Conservation (phyloP, 2,888 invertebrate genomes). For the Didymodactylos carnosus region DNA sequence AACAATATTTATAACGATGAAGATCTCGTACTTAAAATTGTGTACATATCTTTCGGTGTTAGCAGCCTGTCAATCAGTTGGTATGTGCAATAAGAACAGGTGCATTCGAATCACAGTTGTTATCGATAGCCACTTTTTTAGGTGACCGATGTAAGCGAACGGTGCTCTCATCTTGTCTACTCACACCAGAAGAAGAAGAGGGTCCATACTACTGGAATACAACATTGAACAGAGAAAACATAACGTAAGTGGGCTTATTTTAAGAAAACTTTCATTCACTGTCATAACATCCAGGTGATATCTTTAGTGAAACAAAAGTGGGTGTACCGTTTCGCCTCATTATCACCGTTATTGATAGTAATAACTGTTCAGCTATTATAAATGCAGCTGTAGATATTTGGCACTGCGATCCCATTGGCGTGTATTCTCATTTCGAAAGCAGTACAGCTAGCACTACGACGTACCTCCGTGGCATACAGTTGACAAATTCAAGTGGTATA, state of each 20-base stretch:
- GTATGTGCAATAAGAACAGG: too few species aligned
- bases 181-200: not conserved
- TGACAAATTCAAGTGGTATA: not conserved
- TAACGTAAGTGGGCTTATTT: not conserved
- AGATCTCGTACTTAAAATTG: too few species aligned
- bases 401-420: not conserved
- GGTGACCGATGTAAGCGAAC: too few species aligned
- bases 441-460: not conserved
- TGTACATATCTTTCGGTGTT: too few species aligned
- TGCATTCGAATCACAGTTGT: too few species aligned
- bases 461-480: not conserved
- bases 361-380: not conserved
- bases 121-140: too few species aligned
- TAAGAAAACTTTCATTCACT: too few species aligned
- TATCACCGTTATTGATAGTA: not conserved
- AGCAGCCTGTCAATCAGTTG: too few species aligned
- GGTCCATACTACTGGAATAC: not conserved
- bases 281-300: too few species aligned
- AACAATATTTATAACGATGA: too few species aligned
- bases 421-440: not conserved
- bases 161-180: not conserved
- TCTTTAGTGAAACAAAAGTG: not conserved
- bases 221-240: not conserved
- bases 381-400: not conserved
- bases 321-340: not conserved